Percentiles rank a stretch among this genome's conserved stretches.
These are phyloP conservation scores for Cryptosula pallasiana DNA, from an alignment of 2,888 invertebrate genomes.

Conservation along the genomic window DNA sequence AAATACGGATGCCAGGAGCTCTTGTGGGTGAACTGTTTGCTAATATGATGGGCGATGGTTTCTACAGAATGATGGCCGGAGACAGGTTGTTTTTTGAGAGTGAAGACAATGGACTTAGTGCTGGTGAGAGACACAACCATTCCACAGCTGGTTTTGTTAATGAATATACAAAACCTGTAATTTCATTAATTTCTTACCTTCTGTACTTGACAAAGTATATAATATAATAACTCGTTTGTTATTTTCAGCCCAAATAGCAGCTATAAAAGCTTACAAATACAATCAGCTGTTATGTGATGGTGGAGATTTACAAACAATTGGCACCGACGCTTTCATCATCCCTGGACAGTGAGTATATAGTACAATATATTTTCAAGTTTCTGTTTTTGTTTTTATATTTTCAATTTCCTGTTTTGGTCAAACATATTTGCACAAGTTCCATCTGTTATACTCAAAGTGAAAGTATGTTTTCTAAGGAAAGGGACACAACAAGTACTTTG, in stretches of 20 bases:
- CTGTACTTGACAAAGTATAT: too few relatives aligned
- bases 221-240: too few relatives aligned
- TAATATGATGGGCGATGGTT: slow-evolving; percentile 1
- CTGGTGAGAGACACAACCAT: background rate
- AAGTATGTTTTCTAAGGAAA: too few relatives aligned
- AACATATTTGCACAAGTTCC: too few relatives aligned
- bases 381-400: too few relatives aligned
- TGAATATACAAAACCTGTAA: too few relatives aligned
- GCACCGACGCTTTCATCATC: background rate
- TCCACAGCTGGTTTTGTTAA: too few relatives aligned
- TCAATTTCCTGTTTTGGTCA: too few relatives aligned
- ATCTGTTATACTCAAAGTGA: too few relatives aligned
- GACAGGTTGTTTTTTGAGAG: slow-evolving; percentile 22
- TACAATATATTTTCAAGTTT: too few relatives aligned
- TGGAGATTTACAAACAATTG: background rate
- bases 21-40: slow-evolving; percentile 10
- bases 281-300: background rate
- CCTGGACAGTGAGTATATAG: background rate
- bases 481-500: too few relatives aligned
- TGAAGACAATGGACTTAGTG: background rate
- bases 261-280: background rate
- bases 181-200: too few relatives aligned
- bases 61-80: background rate
- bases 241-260: slow-evolving; percentile 4
- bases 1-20: background rate